A percentile compares a stretch with the other conserved stretches of the same genome.
These are phyloP conservation scores for Octonoba sinensis DNA, from an alignment of 2,888 invertebrate species.

Conservation along the genomic window DNA sequence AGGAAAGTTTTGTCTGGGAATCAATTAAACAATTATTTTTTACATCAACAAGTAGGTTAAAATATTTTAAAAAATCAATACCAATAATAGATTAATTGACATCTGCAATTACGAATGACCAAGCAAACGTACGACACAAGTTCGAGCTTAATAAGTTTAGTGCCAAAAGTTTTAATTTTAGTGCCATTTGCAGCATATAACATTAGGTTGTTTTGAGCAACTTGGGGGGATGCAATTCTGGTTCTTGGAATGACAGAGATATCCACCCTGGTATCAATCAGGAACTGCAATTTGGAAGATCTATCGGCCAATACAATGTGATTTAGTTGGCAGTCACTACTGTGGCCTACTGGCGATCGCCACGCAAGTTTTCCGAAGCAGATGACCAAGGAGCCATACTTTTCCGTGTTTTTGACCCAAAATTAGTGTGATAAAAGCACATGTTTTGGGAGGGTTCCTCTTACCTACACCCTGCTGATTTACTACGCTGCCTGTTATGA, in stretches of 20 bases:
- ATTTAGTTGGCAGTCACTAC: too few species aligned
- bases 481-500: not conserved
- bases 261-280: not conserved
- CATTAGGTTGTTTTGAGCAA: not conserved
- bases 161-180: not conserved
- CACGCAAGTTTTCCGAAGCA: not conserved
- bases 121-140: not conserved
- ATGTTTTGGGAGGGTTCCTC: not conserved
- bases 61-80: not conserved
- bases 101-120: not conserved
- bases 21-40: not conserved
- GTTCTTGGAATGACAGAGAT: not conserved
- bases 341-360: not conserved
- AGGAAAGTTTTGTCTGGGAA: not conserved
- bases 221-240: not conserved
- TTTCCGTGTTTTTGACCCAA: too few species aligned
- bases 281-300: not conserved
- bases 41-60: slow-evolving; percentile 4
- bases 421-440: not conserved
- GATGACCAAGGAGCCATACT: not conserved
- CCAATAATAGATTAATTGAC: not conserved
- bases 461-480: not conserved
- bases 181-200: not conserved
- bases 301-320: not conserved
- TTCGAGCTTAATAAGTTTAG: not conserved